Evolutionary conservation across 2,888 invertebrate species (phyloP), one percentile per base, ranked within the genome.

Genomic region (Cheilosia pagana): DNA sequence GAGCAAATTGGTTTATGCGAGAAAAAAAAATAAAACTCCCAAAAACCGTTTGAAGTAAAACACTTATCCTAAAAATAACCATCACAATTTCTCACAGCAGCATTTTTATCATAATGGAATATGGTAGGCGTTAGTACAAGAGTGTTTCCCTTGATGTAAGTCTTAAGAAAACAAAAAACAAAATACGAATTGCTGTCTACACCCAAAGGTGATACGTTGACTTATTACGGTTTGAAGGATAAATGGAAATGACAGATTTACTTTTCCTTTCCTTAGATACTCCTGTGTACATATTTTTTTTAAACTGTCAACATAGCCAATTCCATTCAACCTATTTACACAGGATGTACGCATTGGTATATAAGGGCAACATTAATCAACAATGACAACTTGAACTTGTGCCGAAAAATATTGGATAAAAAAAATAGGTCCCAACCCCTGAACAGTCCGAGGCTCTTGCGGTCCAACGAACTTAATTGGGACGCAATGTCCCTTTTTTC

Each of bases 391-490:
- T 35, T 19, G n/a, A 43, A 28, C 60, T 21, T 41, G n/a, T 31
- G 59, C 19, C 41, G 50, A 39, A 25, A 71, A 39, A 50, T 28
- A 50, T 28, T 71, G 19, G 14, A 6, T n/a, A 28, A 50, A 12
- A 39, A 45, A 23, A 8, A 23, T 12, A 23, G 12, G 14, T 21
- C 10, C 3, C 2, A n/a, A n/a, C 52, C 25, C 12, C 8, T 60
- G 50, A 62, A 53, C 21, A 25, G 28, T 52, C 52, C 59, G n/a
- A 60, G 12, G 23, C 10, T 39, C 50, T 52, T 39, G 25, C 60
- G 25, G 60, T 52, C 50, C 52, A 60, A 63, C 45, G 35, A 55
- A 43, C 7, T 45, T 63, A 72, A 72, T 72, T 72, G 72, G 72
- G 35, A 35, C 45, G 62, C 53, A 63, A 63, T 72, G 55, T 62